phyloP scores from a whole-genome alignment of 2,888 invertebrate species.

The Mesopsocus fuscifrons region DNA sequence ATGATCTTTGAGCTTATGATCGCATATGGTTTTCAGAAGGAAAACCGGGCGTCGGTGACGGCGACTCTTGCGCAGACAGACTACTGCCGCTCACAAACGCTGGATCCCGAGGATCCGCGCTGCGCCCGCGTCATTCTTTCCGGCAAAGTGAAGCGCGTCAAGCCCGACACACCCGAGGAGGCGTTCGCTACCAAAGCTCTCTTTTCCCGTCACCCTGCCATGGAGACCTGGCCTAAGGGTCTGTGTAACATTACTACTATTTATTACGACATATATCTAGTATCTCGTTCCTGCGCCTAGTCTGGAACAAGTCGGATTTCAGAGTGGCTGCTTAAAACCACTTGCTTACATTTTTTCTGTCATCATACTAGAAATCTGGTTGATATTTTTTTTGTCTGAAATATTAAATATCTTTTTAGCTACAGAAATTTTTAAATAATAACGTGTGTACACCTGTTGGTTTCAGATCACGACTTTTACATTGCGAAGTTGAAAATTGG shows the following conservation, averaged over 20 bases:
- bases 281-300: too few relatives aligned
- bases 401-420: too few relatives aligned
- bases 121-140: slow-evolving; percentile 22
- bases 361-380: too few relatives aligned
- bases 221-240: slow-evolving; percentile 47
- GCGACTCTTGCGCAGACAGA: slow-evolving; percentile 21
- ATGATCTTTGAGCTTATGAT: too few relatives aligned
- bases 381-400: too few relatives aligned
- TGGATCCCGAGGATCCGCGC: slow-evolving; percentile 20
- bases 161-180: slow-evolving; percentile 30
- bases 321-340: background rate
- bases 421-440: too few relatives aligned
- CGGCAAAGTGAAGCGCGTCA: slow-evolving; percentile 20
- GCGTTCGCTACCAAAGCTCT: slow-evolving; percentile 39
- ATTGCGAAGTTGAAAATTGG: slow-evolving; percentile 56
- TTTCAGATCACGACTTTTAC: slow-evolving; percentile 59
- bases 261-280: too few relatives aligned
- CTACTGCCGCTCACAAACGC: slow-evolving; percentile 16
- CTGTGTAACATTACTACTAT: too few relatives aligned
- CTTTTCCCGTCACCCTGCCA: slow-evolving; percentile 48
- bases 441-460: too few relatives aligned
- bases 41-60: slow-evolving; percentile 18
- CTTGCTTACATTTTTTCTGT: too few relatives aligned
- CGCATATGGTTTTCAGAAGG: slow-evolving; percentile 10
- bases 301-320: slow-evolving; percentile 14